Base-by-base conservation (phyloP, 2,888 invertebrate genomes). In the Caenorhabditis virilis region DNA sequence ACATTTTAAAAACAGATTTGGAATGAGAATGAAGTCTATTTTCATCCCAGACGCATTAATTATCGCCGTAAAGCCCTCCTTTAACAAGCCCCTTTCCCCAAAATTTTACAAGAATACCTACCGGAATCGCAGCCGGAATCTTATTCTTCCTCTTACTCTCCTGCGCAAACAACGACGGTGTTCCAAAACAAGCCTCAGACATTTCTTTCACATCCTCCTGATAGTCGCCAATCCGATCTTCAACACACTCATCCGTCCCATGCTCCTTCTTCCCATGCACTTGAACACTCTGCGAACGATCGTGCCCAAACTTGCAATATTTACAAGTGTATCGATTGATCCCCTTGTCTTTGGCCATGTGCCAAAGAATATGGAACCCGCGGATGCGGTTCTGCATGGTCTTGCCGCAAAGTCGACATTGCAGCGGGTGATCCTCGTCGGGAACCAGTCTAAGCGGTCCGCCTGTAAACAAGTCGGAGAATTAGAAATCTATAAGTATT, bases 281-380 rank as follows among this genome's bases (percentile, higher is more conserved):
- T 45, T 76, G 71, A 15, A 82, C 82, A 15, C 77, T 75, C 55
- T 80, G 80, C 1, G 78, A 76, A 15, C 80, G 78, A 45, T 82
- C 82, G 60, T 82, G 79, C 20, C 78, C 78, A 65, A 76, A 82
- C 33, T 69, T 62, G 58, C 82, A 82, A 48, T 74, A 60, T 52
- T 75, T 76, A 67, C 82, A 82, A 16, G 72, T 73, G 67, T 80
- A 82, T 25, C 82, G 70, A 41, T 78, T 75, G 63, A 82, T 82
- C 51, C 79, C 79, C 64, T 78, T 69, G 60, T 82, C 82, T 49
- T 74, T 80, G 45, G 73, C 75, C 72, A 82, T 63, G 58, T 82
- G 82, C 79, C 78, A 78, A 15, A 82, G 78, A 30, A 82, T 76
- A 65, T 82, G 82, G 69, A 82, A 80, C 15, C 82, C 80, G 26